Base-by-base conservation (phyloP, 1,140 invertebrate genomes). In the Drosophila biarmipes region DNA sequence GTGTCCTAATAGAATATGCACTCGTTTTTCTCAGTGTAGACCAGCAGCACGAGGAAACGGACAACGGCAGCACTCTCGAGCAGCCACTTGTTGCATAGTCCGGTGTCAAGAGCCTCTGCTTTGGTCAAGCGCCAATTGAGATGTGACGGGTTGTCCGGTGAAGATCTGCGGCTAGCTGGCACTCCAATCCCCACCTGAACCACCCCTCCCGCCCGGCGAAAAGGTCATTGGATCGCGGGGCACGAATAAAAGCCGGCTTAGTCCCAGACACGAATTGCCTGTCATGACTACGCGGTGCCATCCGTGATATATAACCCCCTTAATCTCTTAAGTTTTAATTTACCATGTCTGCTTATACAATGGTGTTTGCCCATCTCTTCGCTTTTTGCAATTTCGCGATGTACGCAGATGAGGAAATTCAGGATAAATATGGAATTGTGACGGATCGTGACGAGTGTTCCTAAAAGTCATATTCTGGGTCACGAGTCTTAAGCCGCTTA, bases 321-420 rank as follows among this genome's bases (percentile, higher is more conserved):
- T 74, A 74, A 75, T 56, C 72, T 56, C 27, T 12, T 66, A 75
- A 75, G 71, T 46, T 75, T 75, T 75, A 66, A 75, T 75, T 66
- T 66, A 34, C 24, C 10, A 35, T 40, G 71, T 64, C 43, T 73
- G 57, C 34, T 73, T 59, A 15, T 24, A 29, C 66, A 71, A 58
- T 45, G 35, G 35, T 12, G 11, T 62, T 27, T 54, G n/a, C 37
- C 15, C 24, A n/a, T 69, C 53, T 45, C 6, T 15, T 43, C 1
- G 2, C 4, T 45, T 58, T 57, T 27, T n/a, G 6, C 27, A 6
- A 35, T 53, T 52, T 45, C 21, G 19, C 40, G n/a, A 6, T 12
- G 27, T 19, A 4, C 24, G 10, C 1, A 14, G n/a, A 29, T 29
- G n/a, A 6, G 11, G 14, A 19, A 57, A 35, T 29, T 10, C 27